These are phyloP conservation scores for Oxygymnocypris stewartii DNA, from an alignment of 2,113 vertebrate species.

Conservation along the genomic window DNA sequence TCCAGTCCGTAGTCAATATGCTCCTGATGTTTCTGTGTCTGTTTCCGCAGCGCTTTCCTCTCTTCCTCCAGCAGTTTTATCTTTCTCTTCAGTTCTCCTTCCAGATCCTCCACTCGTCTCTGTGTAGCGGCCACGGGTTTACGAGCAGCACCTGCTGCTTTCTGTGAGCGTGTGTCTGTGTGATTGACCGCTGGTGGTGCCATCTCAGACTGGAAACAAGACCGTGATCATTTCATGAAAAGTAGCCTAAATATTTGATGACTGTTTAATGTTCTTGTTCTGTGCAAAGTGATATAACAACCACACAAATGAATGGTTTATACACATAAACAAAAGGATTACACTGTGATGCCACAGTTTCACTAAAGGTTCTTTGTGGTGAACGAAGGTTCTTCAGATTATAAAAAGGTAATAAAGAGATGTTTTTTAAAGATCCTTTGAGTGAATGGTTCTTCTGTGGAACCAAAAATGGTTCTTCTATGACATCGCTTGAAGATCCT, in stretches of 20 bases:
- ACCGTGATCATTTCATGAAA: neutral
- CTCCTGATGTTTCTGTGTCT: slow-evolving; percentile 80
- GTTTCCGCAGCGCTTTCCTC: slow-evolving; percentile 76
- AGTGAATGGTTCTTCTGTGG: too few species aligned
- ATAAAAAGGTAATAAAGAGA: too few species aligned
- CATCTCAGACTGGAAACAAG: slow-evolving; percentile 71
- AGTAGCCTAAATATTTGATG: too few species aligned
- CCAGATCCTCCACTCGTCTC: slow-evolving; percentile 81
- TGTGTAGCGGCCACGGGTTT: slow-evolving; percentile 33
- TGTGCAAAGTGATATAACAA: too few species aligned
- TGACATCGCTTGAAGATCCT: too few species aligned
- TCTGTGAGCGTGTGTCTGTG: slow-evolving; percentile 57
- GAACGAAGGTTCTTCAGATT: too few species aligned
- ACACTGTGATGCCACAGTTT: too few species aligned
- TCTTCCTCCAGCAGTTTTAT: slow-evolving; percentile 90
- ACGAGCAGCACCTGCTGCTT: slow-evolving; percentile 31
- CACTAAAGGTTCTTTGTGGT: too few species aligned
- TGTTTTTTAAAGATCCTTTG: too few species aligned
- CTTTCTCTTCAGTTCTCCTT: slow-evolving; percentile 89
- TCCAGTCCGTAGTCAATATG: slow-evolving; percentile 84
- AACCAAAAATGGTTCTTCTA: too few species aligned
- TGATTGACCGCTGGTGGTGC: slow-evolving; percentile 71
- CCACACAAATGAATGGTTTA: too few species aligned
- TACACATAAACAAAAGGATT: too few species aligned
- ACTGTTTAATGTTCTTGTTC: neutral